Evolutionary conservation across 23 tunicate species (phyloP).

Genomic region (Clavelina lepadiformis): DNA sequence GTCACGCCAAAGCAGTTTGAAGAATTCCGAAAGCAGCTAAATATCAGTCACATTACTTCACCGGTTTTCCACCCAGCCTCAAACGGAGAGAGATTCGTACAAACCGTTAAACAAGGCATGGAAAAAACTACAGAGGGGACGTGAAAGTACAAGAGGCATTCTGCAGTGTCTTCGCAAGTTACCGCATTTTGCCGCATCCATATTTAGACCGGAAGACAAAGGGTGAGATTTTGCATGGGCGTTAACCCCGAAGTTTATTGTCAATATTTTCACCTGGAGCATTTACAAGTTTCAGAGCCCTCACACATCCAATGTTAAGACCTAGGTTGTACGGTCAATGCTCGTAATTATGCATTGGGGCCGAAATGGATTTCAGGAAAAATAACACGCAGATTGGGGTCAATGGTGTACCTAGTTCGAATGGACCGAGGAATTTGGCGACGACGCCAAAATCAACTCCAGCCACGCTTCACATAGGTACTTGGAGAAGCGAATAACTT

Average conservation of each 20-base stretch:
- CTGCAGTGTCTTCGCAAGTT: too few relatives aligned
- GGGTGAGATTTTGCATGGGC: constrained; percentile 10
- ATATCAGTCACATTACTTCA: constrained; percentile 5
- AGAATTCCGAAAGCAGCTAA: background rate
- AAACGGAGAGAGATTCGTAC: constrained; percentile 15
- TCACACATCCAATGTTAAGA: constrained; percentile 1
- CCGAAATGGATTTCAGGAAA: constrained; percentile 12
- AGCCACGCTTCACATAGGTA: too few relatives aligned
- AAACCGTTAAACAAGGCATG: constrained; percentile 1
- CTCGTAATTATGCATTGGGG: constrained; percentile 12
- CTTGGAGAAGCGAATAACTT: too few relatives aligned
- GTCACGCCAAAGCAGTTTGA: background rate
- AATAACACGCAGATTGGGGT: background rate
- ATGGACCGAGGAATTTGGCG: constrained; percentile 16
- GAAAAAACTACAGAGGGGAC: background rate
- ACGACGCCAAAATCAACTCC: constrained; percentile 16
- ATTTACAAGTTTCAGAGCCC: background rate
- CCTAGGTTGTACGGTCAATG: constrained; percentile 11
- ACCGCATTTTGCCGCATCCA: constrained; percentile 4
- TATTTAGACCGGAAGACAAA: constrained; percentile 5
- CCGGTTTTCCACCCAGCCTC: constrained; percentile 4
- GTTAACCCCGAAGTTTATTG: constrained; percentile 6
- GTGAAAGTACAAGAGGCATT: too few relatives aligned
- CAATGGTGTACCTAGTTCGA: background rate
- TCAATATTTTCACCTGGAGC: constrained; percentile 11